Evolutionary conservation across 2,888 invertebrate genomes (phyloP), one percentile per base, ranked within the genome.

Genomic region (Cryptocephalus moraei): DNA sequence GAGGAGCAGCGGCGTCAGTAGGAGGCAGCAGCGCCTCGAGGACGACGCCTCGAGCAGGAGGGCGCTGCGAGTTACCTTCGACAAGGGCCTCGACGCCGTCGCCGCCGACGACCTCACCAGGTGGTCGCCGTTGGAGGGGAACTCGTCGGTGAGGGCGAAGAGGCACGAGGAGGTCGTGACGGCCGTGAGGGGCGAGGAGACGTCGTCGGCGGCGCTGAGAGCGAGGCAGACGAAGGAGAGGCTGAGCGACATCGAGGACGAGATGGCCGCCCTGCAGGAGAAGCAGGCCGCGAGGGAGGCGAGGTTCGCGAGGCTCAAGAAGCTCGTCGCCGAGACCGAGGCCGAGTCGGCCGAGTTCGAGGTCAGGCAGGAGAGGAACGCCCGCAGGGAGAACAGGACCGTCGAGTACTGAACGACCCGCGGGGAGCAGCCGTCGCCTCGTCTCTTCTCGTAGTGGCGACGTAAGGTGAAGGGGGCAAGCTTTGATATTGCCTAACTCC

Each of bases 201-300:
- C 40, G 3, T 12, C 12, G 10, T 9, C 43, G 0, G 85, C 86
- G 0, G 75, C 76, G 13, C 73, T 75, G 41, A 69, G 87, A 43
- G 86, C 85, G 1, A 79, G 77, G 57, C 78, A 76, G 47, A 59
- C 67, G 1, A 76, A 82, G 53, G 83, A 83, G 9, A 77, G 86
- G 42, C 71, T 87, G 12, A 76, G 75, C 34, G 86, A 86, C 60
- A 71, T 88, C 39, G 86, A 87, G 61, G 80, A 80, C 43, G 87
- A 88, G 67, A 85, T 86, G 82, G 77, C 80, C 39, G 82, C 81
- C 56, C 69, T 86, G 49, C 79, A 74, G 12, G 84, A 85, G 61
- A 77, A 81, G 60, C 80, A 78, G 59, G 81, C 80, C 0, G 79
- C 79, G 13, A 76, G 86, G 53, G 86, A 87, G 62, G 79, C 80